Base-by-base conservation (phyloP, 2,888 invertebrate species). In the Macrosiphum euphorbiae region DNA sequence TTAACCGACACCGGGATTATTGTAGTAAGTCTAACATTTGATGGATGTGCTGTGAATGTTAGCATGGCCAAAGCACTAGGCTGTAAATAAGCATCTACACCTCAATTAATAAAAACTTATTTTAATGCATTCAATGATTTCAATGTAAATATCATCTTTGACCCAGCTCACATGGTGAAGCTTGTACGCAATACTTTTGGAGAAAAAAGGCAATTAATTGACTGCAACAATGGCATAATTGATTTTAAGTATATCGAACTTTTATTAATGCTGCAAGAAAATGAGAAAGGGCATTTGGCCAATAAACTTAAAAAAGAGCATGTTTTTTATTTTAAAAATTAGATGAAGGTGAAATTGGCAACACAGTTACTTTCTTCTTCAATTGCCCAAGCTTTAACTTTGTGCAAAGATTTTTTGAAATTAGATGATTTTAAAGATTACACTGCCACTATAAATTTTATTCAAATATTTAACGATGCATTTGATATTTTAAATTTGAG, bases 241-340 rank as follows among this genome's bases (percentile, higher is more conserved):
- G 35, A 52, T 52, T 88, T 88, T 55, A 88, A 88, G 7, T 88
- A 35, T 88, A 88, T 88, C 1, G 52, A 88, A 88, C 20, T 28
- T 52, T 35, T 52, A 44, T 47, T 88, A 35, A 52, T 88, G 10
- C 35, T 52, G 13, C 52, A 52, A 88, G 24, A 88, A 35, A 88
- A 52, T 35, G 52, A 88, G 20, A 52, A 88, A 28, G 24, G 28
- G 26, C 35, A 55, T 55, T 88, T 88, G 20, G 88, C 16, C 2
- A 52, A 88, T 55, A 85, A 88, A 88, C 52, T 88, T 88, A 88
- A 88, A 88, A 88, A 52, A 88, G 88, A 41, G 52, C 52, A 52
- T 52, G 52, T 52, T 52, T 52, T 52, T 52, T 52, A 52, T 13
- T 52, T 52, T 52, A 52, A 52, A 52, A 52, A 52, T 52, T 13